A percentile compares a stretch with the other conserved stretches of the same genome.
Evolutionary conservation across 2,113 vertebrate genomes (phyloP).

Genomic region (Opisthocomus hoazin): DNA sequence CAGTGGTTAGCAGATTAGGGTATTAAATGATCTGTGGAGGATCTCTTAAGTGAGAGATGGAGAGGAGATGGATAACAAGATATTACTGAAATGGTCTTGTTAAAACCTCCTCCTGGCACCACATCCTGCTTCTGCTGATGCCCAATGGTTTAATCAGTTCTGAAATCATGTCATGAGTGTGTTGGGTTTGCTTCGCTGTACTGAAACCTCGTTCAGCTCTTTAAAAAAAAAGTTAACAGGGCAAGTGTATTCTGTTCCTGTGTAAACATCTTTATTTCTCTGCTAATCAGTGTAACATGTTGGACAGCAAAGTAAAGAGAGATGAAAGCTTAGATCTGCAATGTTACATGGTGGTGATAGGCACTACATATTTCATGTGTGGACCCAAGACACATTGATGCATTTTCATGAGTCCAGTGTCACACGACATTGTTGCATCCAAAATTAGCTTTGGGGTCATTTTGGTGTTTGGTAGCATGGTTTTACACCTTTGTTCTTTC

Average conservation of each 20-base stretch:
- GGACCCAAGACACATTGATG: background rate
- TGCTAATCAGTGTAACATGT: background rate
- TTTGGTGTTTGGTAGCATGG: background rate
- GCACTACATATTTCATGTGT: background rate
- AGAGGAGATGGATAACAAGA: background rate
- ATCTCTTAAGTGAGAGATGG: background rate
- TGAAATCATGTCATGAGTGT: background rate
- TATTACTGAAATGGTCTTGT: background rate
- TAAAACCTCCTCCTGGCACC: background rate
- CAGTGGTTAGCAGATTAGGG: background rate
- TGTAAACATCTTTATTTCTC: background rate
- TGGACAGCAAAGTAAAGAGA: background rate
- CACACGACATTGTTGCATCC: background rate
- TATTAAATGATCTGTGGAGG: background rate
- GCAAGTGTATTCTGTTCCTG: background rate
- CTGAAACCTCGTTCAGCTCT: background rate
- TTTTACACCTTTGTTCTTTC: background rate
- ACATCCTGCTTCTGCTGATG: background rate
- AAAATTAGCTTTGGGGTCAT: background rate
- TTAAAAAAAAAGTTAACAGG: background rate
- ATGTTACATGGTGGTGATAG: background rate
- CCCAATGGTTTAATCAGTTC: background rate
- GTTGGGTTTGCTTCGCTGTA: background rate
- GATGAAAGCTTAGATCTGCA: background rate
- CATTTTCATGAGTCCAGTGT: background rate